These are phyloP conservation scores for Paracyprichromis sp. DNA, from an alignment of 2,113 vertebrate genomes.

Conservation along the genomic window DNA sequence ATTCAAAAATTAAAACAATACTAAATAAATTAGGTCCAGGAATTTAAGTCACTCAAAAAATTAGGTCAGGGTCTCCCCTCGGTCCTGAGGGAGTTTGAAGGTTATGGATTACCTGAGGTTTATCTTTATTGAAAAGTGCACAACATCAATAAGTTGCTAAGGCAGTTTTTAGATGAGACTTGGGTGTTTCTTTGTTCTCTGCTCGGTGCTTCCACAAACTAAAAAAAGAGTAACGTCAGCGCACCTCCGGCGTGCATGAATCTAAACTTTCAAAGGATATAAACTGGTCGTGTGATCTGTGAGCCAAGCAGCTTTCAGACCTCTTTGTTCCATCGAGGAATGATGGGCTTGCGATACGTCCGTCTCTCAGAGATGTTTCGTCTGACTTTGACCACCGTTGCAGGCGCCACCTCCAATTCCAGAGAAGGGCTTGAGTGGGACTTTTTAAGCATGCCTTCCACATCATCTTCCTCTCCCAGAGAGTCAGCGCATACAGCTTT, in stretches of 20 bases:
- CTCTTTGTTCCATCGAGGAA: slow-evolving; percentile 76
- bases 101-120: slow-evolving; percentile 26
- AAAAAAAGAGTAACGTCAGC: background rate
- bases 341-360: slow-evolving; percentile 79
- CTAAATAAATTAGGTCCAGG: slow-evolving; percentile 35
- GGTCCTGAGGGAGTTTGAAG: background rate
- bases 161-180: background rate
- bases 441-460: slow-evolving; percentile 68
- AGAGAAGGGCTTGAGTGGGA: slow-evolving; percentile 86
- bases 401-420: slow-evolving; percentile 67
- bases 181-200: background rate
- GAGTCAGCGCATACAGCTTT: slow-evolving; percentile 42
- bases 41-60: background rate
- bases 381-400: slow-evolving; percentile 73
- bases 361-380: slow-evolving; percentile 88
- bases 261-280: background rate
- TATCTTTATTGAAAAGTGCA: slow-evolving; percentile 37
- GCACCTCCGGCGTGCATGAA: background rate
- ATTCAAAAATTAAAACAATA: background rate
- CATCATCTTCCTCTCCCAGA: background rate
- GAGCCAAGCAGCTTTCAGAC: slow-evolving; percentile 26
- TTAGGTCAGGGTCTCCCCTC: background rate
- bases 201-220: background rate
- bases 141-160: background rate
- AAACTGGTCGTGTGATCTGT: background rate